Percentiles rank a stretch among this genome's conserved stretches.
Conservation (phyloP, 2,888 invertebrate genomes). For the Neelides folsomi region DNA sequence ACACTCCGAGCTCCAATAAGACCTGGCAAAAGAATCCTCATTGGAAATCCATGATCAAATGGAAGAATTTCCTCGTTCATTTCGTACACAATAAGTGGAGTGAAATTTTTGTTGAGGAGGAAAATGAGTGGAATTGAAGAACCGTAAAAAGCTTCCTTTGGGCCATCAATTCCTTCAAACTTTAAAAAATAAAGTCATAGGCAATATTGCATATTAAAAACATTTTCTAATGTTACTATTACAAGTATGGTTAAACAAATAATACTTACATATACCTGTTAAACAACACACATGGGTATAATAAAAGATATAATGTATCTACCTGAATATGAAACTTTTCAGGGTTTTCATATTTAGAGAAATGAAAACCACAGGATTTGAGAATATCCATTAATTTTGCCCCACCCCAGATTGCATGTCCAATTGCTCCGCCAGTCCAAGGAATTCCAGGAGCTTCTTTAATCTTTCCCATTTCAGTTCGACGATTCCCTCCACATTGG, state of each 20-base stretch:
- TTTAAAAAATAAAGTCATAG: slow-evolving; percentile 35
- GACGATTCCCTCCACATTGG: slow-evolving; percentile 93
- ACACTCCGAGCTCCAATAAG: slow-evolving; percentile 88
- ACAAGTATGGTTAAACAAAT: no score
- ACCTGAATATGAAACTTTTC: slow-evolving; percentile 55
- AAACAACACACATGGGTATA: no score
- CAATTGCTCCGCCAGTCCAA: slow-evolving; percentile 66
- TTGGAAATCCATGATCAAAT: slow-evolving; percentile 81
- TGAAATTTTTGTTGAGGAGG: slow-evolving; percentile 59
- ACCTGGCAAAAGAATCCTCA: slow-evolving; percentile 81
- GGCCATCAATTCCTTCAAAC: slow-evolving; percentile 80
- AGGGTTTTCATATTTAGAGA: slow-evolving; percentile 41
- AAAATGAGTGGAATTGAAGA: slow-evolving; percentile 75
- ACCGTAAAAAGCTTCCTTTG: slow-evolving; percentile 67
- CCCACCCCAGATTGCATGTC: slow-evolving; percentile 82
- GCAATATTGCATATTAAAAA: not conserved
- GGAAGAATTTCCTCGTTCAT: slow-evolving; percentile 83
- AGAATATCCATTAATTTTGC: slow-evolving; percentile 60
- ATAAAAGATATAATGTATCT: slow-evolving; percentile 14
- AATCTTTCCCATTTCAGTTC: slow-evolving; percentile 76
- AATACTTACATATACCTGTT: no score
- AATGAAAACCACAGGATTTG: slow-evolving; percentile 48
- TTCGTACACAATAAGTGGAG: slow-evolving; percentile 77
- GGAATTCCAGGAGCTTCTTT: slow-evolving; percentile 71
- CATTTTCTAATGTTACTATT: no score